Percentiles rank a stretch among this genome's conserved stretches.
These are phyloP conservation scores for Lacerta viridis DNA, from an alignment of 2,797 vertebrate species.

Conservation along the genomic window DNA sequence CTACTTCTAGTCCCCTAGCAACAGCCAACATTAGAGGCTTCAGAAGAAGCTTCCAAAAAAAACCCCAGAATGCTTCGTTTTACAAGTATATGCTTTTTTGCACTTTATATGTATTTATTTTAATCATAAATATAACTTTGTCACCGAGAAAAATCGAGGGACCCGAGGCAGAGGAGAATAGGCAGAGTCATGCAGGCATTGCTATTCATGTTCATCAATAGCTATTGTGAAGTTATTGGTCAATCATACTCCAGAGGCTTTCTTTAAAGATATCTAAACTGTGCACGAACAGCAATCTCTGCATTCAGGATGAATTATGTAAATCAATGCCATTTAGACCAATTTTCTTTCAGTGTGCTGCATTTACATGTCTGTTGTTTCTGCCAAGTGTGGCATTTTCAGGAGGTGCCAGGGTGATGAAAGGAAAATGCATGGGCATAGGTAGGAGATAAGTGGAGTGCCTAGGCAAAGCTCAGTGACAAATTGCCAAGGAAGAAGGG, in stretches of 20 bases:
- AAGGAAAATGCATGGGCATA: neutral
- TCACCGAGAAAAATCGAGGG: neutral
- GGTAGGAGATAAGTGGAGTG: neutral
- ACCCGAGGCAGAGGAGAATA: neutral
- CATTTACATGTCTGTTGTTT: neutral
- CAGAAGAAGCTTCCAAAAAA: slow-evolving; percentile 27
- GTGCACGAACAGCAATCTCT: neutral
- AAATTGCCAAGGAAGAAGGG: neutral
- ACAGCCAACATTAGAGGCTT: neutral
- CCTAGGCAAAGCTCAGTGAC: neutral
- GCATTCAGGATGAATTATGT: neutral
- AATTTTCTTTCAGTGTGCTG: neutral
- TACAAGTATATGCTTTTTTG: slow-evolving; percentile 10
- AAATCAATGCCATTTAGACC: slow-evolving; percentile 12
- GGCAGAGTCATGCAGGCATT: neutral
- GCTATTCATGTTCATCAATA: too few species aligned
- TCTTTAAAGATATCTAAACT: neutral
- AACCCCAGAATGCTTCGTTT: neutral
- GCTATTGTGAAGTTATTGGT: neutral
- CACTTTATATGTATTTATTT: slow-evolving; percentile 1
- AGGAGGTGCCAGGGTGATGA: neutral
- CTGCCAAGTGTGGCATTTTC: neutral
- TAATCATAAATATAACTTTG: neutral
- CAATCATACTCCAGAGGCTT: neutral
- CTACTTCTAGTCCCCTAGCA: slow-evolving; percentile 5